These are phyloP conservation scores for Conus canariensis DNA, from an alignment of 2,888 invertebrate species.

Conservation along the genomic window DNA sequence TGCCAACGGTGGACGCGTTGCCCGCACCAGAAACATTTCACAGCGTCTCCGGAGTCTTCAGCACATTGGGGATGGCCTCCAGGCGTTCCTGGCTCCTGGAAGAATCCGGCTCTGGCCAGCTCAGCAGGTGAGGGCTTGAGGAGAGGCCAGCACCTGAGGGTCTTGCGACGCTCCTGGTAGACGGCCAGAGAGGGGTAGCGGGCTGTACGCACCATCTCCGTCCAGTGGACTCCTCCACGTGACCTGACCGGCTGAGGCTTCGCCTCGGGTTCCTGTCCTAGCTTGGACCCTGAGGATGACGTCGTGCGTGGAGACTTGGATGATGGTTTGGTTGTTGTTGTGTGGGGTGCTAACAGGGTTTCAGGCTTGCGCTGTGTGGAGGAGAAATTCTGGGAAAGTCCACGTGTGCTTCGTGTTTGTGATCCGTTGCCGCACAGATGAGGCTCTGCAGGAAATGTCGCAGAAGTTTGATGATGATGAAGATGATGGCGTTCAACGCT, in stretches of 20 bases:
- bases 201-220: slow-evolving; percentile 32
- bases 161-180: slow-evolving; percentile 28
- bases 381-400: neutral
- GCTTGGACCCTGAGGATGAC: too few relatives aligned
- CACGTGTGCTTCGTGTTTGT: neutral
- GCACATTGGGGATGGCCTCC: neutral
- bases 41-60: slow-evolving; percentile 12
- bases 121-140: slow-evolving; percentile 25
- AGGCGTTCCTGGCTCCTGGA: neutral
- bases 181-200: slow-evolving; percentile 27
- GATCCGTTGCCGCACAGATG: neutral
- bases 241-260: too few relatives aligned
- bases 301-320: too few relatives aligned
- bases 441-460: neutral
- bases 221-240: neutral
- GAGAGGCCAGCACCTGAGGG: slow-evolving; percentile 31
- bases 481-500: neutral
- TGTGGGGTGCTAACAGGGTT: too few relatives aligned
- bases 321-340: too few relatives aligned
- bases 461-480: neutral
- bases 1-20: slow-evolving; percentile 33
- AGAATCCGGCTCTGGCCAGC: slow-evolving; percentile 38
- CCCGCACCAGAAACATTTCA: slow-evolving; percentile 42
- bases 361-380: neutral
- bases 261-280: too few relatives aligned